Percentiles rank a stretch among this genome's conserved stretches.
Conservation (phyloP, 2,797 vertebrate genomes). For the Falco rusticolus region DNA sequence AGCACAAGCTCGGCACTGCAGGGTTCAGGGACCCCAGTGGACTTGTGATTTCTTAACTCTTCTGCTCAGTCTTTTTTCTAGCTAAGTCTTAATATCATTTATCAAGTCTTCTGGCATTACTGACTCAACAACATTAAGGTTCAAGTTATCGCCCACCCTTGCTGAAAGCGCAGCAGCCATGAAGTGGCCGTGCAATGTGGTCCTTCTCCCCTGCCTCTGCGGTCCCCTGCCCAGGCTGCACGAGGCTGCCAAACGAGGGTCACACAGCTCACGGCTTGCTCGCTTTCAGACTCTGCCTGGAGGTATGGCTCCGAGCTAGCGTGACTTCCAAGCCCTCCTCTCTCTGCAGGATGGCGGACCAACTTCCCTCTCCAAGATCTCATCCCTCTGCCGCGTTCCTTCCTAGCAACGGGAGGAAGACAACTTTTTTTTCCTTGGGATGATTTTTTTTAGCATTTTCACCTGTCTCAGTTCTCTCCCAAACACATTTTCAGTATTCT, state of each 20-base stretch:
- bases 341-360: not conserved
- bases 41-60: not conserved
- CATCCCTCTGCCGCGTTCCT: not conserved
- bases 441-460: not conserved
- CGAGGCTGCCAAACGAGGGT: not conserved
- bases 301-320: not conserved
- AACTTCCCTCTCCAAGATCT: not conserved
- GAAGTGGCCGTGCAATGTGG: rapidly evolving
- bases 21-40: not conserved
- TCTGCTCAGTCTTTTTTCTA: not conserved
- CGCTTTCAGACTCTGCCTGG: not conserved
- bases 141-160: not conserved
- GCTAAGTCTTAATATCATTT: not conserved
- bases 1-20: not conserved
- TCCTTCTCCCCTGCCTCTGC: not conserved
- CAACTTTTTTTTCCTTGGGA: not conserved
- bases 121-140: not conserved
- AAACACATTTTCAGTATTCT: not conserved
- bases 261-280: not conserved
- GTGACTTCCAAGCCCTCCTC: not conserved
- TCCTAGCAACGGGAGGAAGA: not conserved
- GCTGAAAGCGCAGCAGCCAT: not conserved
- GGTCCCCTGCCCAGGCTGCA: not conserved
- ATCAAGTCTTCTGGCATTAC: not conserved
- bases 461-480: not conserved